Evolutionary conservation across 2,113 vertebrate species (phyloP).

Genomic region (Opisthocomus hoazin): DNA sequence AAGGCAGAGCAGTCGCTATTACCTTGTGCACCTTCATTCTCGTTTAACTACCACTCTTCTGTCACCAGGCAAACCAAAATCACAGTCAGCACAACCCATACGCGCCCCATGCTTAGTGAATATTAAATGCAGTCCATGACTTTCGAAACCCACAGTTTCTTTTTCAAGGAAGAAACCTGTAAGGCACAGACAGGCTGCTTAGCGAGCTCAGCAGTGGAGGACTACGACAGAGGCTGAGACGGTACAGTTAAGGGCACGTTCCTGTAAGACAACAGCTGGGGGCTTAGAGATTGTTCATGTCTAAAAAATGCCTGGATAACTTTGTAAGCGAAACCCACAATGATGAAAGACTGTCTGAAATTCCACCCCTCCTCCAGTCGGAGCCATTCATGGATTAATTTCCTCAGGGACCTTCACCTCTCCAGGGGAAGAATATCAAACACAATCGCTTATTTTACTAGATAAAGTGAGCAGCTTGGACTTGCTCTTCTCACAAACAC

Average conservation of each 20-base stretch:
- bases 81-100: fast-evolving
- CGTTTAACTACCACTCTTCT: background rate
- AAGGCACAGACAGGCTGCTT: fast-evolving
- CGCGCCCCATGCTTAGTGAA: fast-evolving
- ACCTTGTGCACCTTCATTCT: background rate
- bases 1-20: fast-evolving
- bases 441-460: fast-evolving
- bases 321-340: background rate
- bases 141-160: fast-evolving
- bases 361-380: background rate
- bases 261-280: background rate
- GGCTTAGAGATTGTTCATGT: background rate
- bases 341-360: background rate
- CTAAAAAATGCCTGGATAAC: background rate
- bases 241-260: fast-evolving
- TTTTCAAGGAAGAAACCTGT: too few relatives aligned
- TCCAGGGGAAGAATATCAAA: background rate
- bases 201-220: fast-evolving
- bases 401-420: background rate
- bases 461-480: background rate
- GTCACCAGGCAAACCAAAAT: fast-evolving
- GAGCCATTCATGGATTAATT: background rate
- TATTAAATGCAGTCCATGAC: too few relatives aligned
- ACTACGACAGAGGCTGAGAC: fast-evolving
- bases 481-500: background rate